phyloP scores from a whole-genome alignment of 2,888 invertebrate species.

The Camponotus fellah region DNA sequence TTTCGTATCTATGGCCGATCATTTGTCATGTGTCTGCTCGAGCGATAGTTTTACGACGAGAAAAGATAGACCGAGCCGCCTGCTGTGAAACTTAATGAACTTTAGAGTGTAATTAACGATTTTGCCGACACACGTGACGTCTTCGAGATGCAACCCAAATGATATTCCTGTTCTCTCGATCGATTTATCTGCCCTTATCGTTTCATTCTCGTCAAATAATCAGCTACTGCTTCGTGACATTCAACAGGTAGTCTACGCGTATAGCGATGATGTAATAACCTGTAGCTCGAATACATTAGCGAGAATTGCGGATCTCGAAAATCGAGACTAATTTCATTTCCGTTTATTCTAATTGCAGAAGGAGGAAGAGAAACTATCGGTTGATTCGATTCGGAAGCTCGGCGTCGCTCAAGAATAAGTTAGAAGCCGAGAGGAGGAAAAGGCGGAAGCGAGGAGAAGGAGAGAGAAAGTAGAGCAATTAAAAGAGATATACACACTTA shows the following conservation, averaged over 20 bases:
- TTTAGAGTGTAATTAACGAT: conserved; percentile 29
- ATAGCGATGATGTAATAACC: not conserved
- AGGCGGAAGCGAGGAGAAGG: conserved; percentile 34
- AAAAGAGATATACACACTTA: not conserved
- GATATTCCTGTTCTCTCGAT: not conserved
- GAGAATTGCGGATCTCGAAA: not conserved
- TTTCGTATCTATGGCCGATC: not conserved
- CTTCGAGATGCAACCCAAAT: not conserved
- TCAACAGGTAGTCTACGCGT: not conserved
- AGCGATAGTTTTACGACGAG: conserved; percentile 49
- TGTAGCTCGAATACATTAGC: not conserved
- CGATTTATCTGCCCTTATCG: not conserved
- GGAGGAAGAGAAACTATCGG: conserved; percentile 69
- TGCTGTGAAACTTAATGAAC: conserved; percentile 47
- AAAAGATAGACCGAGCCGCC: conserved; percentile 28
- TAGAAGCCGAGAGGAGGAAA: conserved; percentile 59
- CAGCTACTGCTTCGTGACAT: not conserved
- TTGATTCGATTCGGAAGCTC: conserved; percentile 68
- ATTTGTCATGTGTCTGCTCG: conserved; percentile 8
- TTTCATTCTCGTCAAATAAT: not conserved
- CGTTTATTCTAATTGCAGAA: conserved; percentile 72
- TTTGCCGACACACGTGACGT: not conserved
- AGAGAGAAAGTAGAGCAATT: conserved; percentile 23
- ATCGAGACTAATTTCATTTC: conserved; percentile 38
- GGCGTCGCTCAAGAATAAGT: conserved; percentile 58